Evolutionary conservation across 2,113 vertebrate genomes (phyloP).

Genomic region (Sphyrna mokarran): DNA sequence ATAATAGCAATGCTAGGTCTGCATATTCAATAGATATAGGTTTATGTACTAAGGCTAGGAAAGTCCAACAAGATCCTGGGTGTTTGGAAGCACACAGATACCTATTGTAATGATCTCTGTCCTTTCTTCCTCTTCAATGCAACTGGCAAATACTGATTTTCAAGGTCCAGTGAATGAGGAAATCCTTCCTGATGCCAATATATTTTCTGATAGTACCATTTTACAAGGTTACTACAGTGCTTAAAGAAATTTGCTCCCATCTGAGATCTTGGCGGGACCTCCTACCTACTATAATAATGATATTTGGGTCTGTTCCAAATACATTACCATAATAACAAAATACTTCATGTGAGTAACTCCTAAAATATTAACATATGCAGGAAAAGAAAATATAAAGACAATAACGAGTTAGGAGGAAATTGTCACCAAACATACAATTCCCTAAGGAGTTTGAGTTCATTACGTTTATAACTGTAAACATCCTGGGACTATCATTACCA

Average conservation of each 20-base stretch:
- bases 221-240: not conserved
- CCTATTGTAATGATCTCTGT: not conserved
- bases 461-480: not conserved
- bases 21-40: not conserved
- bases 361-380: not conserved
- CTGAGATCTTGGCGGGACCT: not conserved
- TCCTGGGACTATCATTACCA: not conserved
- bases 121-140: not conserved
- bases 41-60: not conserved
- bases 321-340: not conserved
- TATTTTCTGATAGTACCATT: not conserved
- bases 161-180: no score
- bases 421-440: not conserved
- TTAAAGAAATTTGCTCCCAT: not conserved
- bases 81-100: not conserved
- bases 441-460: not conserved
- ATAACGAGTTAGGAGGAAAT: not conserved
- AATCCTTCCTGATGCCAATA: not conserved
- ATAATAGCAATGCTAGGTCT: not conserved
- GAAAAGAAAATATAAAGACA: not conserved
- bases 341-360: not conserved
- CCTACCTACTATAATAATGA: not conserved
- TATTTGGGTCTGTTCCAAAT: not conserved
- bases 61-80: not conserved
- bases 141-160: not conserved